A percentile compares a stretch with the other conserved stretches of the same genome.
These are phyloP conservation scores for Leucophenga maculata DNA, from an alignment of 2,888 invertebrate genomes.

Conservation along the genomic window DNA sequence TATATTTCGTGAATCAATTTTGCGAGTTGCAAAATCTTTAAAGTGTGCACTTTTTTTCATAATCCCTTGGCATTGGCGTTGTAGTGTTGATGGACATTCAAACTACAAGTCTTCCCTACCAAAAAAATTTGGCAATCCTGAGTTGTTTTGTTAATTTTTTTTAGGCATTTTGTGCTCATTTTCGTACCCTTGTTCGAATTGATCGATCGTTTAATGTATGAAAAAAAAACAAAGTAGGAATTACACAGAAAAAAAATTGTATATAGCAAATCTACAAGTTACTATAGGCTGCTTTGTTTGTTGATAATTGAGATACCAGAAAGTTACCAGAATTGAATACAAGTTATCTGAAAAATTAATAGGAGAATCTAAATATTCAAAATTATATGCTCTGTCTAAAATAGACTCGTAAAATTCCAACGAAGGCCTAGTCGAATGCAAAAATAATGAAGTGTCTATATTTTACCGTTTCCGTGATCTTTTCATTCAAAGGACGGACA, in stretches of 20 bases:
- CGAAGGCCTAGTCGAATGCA: too few species aligned
- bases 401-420: too few species aligned
- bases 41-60: background rate
- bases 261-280: conserved; percentile 43
- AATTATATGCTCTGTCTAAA: too few species aligned
- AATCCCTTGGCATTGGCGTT: conserved; percentile 1
- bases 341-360: too few species aligned
- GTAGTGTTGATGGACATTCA: conserved; percentile 8
- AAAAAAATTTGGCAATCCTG: background rate
- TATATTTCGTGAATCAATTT: conserved; percentile 47
- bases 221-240: conserved; percentile 28
- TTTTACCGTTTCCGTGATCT: too few species aligned
- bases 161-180: conserved; percentile 34
- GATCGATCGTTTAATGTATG: conserved; percentile 65
- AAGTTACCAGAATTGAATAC: too few species aligned
- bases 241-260: conserved; percentile 4
- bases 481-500: too few species aligned
- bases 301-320: too few species aligned
- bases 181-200: conserved; percentile 60
- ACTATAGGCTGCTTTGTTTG: too few species aligned
- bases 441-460: too few species aligned
- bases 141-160: background rate
- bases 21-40: background rate
- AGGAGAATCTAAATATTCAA: too few species aligned
- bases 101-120: background rate